These are phyloP conservation scores for Thinocorus orbignyianus DNA, from an alignment of 2,113 vertebrate genomes.

Conservation along the genomic window DNA sequence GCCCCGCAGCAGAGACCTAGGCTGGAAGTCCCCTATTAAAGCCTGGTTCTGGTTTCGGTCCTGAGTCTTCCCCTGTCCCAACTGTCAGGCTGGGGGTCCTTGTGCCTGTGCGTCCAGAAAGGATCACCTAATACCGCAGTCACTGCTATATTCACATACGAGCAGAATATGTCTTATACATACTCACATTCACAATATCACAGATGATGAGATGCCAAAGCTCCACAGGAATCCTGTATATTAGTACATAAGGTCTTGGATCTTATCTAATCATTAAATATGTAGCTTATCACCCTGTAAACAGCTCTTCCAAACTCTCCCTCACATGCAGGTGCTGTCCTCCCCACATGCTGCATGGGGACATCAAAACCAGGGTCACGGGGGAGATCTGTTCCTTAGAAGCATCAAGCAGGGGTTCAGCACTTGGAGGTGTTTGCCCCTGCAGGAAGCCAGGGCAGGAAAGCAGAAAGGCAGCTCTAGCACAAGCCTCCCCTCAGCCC, in stretches of 20 bases:
- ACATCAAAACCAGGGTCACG: background rate
- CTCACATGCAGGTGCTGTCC: rapidly evolving
- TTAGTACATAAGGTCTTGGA: background rate
- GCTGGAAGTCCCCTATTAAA: background rate
- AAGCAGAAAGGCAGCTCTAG: background rate
- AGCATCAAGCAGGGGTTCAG: background rate
- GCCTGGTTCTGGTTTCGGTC: background rate
- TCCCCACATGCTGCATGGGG: background rate
- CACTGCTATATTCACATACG: background rate
- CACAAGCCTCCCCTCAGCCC: background rate
- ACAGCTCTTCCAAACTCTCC: background rate
- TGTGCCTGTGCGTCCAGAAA: background rate
- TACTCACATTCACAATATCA: background rate
- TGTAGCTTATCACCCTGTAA: background rate
- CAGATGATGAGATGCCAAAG: background rate
- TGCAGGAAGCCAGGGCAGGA: background rate
- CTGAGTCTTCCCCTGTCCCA: background rate
- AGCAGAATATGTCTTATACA: background rate
- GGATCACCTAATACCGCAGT: background rate
- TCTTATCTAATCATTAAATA: background rate
- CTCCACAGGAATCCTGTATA: background rate
- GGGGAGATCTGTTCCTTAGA: background rate
- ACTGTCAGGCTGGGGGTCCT: background rate
- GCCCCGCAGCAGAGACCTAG: background rate
- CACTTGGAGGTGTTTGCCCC: rapidly evolving